These are phyloP conservation scores for Hypotaenidia philippensis DNA, from an alignment of 2,797 vertebrate genomes.

Conservation along the genomic window DNA sequence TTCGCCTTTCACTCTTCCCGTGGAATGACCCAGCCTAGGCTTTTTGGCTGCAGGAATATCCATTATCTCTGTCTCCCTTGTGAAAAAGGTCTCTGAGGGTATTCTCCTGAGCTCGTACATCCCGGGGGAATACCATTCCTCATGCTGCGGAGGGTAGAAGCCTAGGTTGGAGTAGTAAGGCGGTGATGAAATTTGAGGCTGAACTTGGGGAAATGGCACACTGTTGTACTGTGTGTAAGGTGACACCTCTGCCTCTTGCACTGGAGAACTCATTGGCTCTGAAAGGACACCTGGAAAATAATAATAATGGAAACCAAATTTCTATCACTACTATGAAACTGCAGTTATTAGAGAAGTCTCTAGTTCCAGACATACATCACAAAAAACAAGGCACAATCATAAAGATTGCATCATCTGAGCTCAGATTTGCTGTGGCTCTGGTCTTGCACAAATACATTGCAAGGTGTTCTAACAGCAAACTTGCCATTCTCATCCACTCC, in stretches of 20 bases:
- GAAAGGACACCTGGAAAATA: constrained; percentile 88
- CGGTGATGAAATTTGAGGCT: constrained; percentile 86
- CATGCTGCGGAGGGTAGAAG: constrained; percentile 90
- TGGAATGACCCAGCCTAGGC: constrained; percentile 82
- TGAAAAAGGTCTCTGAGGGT: constrained; percentile 86
- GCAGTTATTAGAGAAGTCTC: neutral
- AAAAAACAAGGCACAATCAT: neutral
- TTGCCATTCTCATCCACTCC: neutral
- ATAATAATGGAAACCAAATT: neutral
- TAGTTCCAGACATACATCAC: neutral
- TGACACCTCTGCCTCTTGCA: constrained; percentile 89
- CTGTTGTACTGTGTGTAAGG: constrained; percentile 88
- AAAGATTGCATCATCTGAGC: neutral
- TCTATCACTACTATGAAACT: neutral
- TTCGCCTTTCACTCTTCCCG: constrained; percentile 90
- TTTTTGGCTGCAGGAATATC: constrained; percentile 88
- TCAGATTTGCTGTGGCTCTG: neutral
- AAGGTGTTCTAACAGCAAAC: neutral
- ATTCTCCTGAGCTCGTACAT: constrained; percentile 91
- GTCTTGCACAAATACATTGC: neutral
- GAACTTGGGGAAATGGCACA: constrained; percentile 88
- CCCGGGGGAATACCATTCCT: constrained; percentile 92
- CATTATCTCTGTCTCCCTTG: constrained; percentile 83
- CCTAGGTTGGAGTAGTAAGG: constrained; percentile 91
- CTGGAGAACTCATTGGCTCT: constrained; percentile 88